These are phyloP conservation scores for Ectropis crepuscularia DNA, from an alignment of 2,888 invertebrate species.

Conservation along the genomic window DNA sequence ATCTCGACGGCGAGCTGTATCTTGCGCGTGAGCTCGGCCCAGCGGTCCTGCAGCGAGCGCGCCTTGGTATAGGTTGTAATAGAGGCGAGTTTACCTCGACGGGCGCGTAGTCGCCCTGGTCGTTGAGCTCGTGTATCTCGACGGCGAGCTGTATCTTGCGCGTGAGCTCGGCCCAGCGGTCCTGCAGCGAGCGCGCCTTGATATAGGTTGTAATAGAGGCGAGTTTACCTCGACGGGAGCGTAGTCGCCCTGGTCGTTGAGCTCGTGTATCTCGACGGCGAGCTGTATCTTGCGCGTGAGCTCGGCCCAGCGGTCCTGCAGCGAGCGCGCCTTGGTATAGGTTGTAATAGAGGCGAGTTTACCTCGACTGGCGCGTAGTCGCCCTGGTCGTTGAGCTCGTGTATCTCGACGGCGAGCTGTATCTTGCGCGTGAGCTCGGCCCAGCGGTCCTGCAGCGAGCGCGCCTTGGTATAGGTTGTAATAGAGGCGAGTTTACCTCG, in stretches of 20 bases:
- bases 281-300: constrained; percentile 97
- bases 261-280: constrained; percentile 98
- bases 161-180: constrained; percentile 98
- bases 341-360: not conserved
- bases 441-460: constrained; percentile 97
- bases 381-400: constrained; percentile 98
- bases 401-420: constrained; percentile 98
- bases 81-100: constrained; percentile 89
- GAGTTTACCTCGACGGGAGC: constrained; percentile 94
- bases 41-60: constrained; percentile 95
- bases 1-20: constrained; percentile 98
- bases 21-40: constrained; percentile 98
- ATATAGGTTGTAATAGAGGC: no score
- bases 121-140: constrained; percentile 98
- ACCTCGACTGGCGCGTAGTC: constrained; percentile 98
- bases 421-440: constrained; percentile 97
- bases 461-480: constrained; percentile 86
- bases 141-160: constrained; percentile 98
- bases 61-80: constrained; percentile 86
- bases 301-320: constrained; percentile 98
- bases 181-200: constrained; percentile 95
- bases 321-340: constrained; percentile 91
- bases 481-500: constrained; percentile 86
- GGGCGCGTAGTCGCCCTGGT: constrained; percentile 98
- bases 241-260: constrained; percentile 98